These are phyloP conservation scores for Tetragonula carbonaria DNA, from an alignment of 2,888 invertebrate species.

Conservation along the genomic window DNA sequence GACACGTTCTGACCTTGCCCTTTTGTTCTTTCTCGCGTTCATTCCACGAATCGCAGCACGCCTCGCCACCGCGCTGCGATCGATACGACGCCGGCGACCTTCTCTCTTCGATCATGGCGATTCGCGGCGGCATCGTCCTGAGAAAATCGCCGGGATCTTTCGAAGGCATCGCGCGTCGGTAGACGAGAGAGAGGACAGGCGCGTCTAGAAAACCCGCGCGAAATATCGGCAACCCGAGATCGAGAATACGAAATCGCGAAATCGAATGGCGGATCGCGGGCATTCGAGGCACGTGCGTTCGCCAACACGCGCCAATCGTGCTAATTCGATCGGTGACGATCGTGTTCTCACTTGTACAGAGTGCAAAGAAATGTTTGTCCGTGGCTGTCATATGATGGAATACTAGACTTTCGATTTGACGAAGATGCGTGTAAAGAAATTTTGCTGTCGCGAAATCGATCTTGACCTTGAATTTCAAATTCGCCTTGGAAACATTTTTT, in stretches of 20 bases:
- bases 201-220: constrained; percentile 43
- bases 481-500: too few relatives aligned
- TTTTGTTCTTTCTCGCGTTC: neutral
- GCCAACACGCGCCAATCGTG: constrained; percentile 61
- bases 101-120: neutral
- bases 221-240: neutral
- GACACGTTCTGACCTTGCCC: constrained; percentile 31
- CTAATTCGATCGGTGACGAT: constrained; percentile 35
- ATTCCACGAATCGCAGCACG: neutral
- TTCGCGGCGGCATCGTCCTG: neutral
- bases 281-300: constrained; percentile 62
- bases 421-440: too few relatives aligned
- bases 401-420: too few relatives aligned
- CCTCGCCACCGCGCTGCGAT: neutral
- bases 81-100: neutral
- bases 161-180: neutral
- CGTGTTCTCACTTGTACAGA: neutral
- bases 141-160: neutral
- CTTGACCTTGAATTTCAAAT: too few relatives aligned
- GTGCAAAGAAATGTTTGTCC: too few relatives aligned
- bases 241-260: neutral
- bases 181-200: constrained; percentile 19
- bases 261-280: neutral
- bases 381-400: too few relatives aligned
- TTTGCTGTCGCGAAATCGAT: too few relatives aligned